A percentile compares a stretch with the other conserved stretches of the same genome.
Evolutionary conservation across 2,797 vertebrate species (phyloP).

Genomic region (Astyanax mexicanus): DNA sequence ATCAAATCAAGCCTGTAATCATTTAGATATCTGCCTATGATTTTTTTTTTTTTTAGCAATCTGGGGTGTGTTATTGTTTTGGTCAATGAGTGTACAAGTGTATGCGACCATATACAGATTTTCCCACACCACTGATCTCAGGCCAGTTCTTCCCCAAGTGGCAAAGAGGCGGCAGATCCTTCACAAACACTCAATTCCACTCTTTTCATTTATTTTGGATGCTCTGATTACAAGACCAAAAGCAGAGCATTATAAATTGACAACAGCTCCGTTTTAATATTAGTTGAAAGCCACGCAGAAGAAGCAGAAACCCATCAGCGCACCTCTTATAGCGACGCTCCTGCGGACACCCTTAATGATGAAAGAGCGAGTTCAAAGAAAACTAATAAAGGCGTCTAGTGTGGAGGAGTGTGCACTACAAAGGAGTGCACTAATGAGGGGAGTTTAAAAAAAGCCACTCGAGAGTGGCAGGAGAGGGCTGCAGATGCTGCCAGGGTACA

Average conservation of each 20-base stretch:
- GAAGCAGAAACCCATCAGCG: not conserved
- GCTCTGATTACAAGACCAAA: not conserved
- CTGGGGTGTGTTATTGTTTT: too few species aligned
- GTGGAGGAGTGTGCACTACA: slow-evolving; percentile 46
- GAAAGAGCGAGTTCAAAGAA: slow-evolving; percentile 52
- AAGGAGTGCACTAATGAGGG: slow-evolving; percentile 52
- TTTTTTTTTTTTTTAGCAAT: too few species aligned
- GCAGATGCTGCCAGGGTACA: slow-evolving; percentile 49
- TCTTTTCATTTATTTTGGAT: not conserved
- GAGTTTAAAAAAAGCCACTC: slow-evolving; percentile 50
- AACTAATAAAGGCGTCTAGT: slow-evolving; percentile 38
- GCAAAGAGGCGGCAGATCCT: not conserved
- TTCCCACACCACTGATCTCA: too few species aligned
- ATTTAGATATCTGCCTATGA: too few species aligned
- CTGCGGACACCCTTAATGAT: slow-evolving; percentile 25
- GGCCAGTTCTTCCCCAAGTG: not conserved
- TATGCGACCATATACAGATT: too few species aligned
- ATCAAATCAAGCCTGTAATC: too few species aligned
- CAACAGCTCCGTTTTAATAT: not conserved
- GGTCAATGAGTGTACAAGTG: too few species aligned
- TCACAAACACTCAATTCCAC: not conserved
- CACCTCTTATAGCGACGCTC: slow-evolving; percentile 7
- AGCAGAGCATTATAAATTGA: not conserved
- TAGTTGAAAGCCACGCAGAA: not conserved
- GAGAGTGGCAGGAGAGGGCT: slow-evolving; percentile 25